Conservation (phyloP, 2,888 invertebrate genomes). For the Serrognathus titanus region DNA sequence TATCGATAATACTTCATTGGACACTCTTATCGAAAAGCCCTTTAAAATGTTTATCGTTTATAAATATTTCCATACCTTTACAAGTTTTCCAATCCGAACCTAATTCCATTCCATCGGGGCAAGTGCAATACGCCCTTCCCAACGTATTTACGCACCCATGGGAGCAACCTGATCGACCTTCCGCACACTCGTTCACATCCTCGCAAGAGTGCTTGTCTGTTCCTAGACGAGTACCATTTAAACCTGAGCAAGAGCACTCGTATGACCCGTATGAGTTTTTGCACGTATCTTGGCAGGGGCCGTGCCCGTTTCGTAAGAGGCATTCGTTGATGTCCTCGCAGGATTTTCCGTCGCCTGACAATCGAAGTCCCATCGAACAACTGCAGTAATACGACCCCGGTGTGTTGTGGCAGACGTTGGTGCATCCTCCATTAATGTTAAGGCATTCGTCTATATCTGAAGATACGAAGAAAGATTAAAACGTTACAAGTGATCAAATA, state of each 20-base stretch:
- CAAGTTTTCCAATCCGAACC: constrained; percentile 41
- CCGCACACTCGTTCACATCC: constrained; percentile 52
- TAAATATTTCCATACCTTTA: constrained; percentile 27
- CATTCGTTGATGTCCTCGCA: constrained; percentile 60
- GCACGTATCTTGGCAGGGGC: constrained; percentile 61
- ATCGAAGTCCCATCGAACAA: constrained; percentile 53
- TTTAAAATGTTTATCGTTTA: no score
- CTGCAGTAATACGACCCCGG: constrained; percentile 57
- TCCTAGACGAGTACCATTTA: constrained; percentile 58
- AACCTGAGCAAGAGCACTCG: constrained; percentile 55
- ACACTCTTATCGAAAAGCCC: no score
- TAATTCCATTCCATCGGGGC: constrained; percentile 41
- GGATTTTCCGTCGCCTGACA: constrained; percentile 39
- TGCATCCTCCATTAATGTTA: constrained; percentile 54
- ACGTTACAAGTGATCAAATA: no score
- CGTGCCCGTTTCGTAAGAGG: constrained; percentile 57
- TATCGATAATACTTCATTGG: no score
- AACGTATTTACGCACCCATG: constrained; percentile 58
- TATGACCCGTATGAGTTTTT: constrained; percentile 57
- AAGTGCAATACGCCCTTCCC: constrained; percentile 40
- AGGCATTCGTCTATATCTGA: constrained; percentile 59
- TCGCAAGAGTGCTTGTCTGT: constrained; percentile 57
- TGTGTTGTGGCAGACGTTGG: constrained; percentile 55
- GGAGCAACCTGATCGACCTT: constrained; percentile 55
- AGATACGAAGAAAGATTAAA: constrained; percentile 12